Evolutionary conservation across 2,113 vertebrate species (phyloP), one percentile per base, ranked within the genome.

Genomic region (Holacanthus passer): DNA sequence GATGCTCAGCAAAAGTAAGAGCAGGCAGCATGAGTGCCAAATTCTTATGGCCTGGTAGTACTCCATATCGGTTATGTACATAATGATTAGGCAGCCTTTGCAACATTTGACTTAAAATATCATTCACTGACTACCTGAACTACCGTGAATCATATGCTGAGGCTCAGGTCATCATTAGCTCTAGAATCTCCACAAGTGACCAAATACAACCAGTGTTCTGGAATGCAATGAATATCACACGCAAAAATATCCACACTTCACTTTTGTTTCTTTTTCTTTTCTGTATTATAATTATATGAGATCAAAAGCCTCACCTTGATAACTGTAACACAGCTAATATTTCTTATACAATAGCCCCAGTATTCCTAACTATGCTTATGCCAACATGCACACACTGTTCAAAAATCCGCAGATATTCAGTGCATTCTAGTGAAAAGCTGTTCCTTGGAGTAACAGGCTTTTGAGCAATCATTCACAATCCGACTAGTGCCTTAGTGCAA

Each of bases 391-490:
- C 56, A 83, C 24, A 70, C 1, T 69, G 41, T 63, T 35, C 32
- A 48, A 66, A 65, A 62, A 82, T 69, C 56, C 17, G 7, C 41
- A 47, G 48, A 58, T 63, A 65, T 65, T 47, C 32, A 37, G 45
- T 45, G 55, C 31, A 53, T 76, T 67, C 32, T 24, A 32, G 37
- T 29, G 1, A 48, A 82, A 65, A 72, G 45, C 78, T 19, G 22
- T 52, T 73, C 29, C 53, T 67, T 60, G 43, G 27, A 70, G 13
- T 37, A 43, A 77, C 31, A 86, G 29, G 29, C 65, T 69, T 84
- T 52, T 47, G 64, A 47, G 41, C 48, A 64, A 48, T 83, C 37
- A 66, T 62, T 79, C 63, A 58, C 53, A 85, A 79, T 56, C 52
- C 16, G 20, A 67, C 39, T 64, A 37, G 48, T 59, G 50, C 65